Evolutionary conservation across 2,888 invertebrate species (phyloP), one percentile per base, ranked within the genome.

Genomic region (Ypsolopha scabrella): DNA sequence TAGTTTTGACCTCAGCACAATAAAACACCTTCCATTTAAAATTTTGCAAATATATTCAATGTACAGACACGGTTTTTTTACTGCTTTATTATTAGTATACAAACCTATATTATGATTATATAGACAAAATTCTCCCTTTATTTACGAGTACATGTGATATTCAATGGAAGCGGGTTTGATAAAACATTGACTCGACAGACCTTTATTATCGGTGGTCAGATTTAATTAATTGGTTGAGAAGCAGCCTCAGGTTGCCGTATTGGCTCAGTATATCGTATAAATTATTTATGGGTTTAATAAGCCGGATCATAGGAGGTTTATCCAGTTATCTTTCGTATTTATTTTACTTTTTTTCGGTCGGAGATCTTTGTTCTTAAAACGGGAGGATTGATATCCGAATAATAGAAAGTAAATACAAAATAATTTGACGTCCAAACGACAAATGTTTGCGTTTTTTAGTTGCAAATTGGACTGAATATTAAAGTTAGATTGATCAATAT

Each of bases 231-330:
- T 24, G 14, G 43, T 8, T 14, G 14, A 37, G 47, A 47, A 47
- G 13, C 13, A 47, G 37, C 8, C 33, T 10, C 33, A 39, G 6
- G 45, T 51, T 39, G 38, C 39, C 45, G 51, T 51, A 51, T 51
- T 46, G 51, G 51, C 51, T 51, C 41, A 34, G 37, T 45, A 46
- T 46, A 51, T 45, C 51, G 45, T 46, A 51, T 51, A 51, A 51
- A 51, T 51, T 46, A 51, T 51, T 51, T 51, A 51, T 51, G 45
- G 51, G 46, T 51, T 51, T 51, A 51, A 46, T 51, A 51, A 45
- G 39, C 44, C 37, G 44, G 51, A 51, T 51, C 51, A 46, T 46
- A 37, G 45, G 37, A 51, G 41, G 51, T 51, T 51, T 51, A 51
- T 51, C 51, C 38, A 41, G 51, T 51, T 46, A 47, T 51, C 45